These are phyloP conservation scores for Escarpia spicata DNA, from an alignment of 2,888 invertebrate genomes.

Conservation along the genomic window DNA sequence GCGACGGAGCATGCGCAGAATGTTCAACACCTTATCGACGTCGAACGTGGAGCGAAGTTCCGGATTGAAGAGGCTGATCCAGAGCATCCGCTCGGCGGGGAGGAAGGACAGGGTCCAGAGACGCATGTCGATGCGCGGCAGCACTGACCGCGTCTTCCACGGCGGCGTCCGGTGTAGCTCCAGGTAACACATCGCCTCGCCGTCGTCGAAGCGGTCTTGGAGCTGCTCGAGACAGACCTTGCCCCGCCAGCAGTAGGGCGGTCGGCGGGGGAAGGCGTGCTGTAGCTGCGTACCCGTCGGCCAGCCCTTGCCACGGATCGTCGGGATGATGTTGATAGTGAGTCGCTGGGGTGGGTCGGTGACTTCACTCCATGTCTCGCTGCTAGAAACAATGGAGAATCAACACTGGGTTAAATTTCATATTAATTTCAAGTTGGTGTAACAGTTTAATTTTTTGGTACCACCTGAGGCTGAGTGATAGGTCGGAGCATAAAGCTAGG, in stretches of 20 bases:
- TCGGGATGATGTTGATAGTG: background rate
- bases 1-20: conserved; percentile 18
- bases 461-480: too few species aligned
- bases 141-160: background rate
- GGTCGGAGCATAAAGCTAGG: too few species aligned
- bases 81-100: background rate
- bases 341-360: background rate
- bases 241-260: conserved; percentile 18
- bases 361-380: background rate
- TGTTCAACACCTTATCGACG: background rate
- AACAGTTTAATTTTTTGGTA: too few species aligned
- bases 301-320: conserved; percentile 8
- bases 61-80: background rate
- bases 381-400: background rate
- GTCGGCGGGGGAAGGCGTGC: conserved; percentile 21
- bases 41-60: background rate
- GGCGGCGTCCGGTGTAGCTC: background rate
- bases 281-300: conserved; percentile 23
- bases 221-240: conserved; percentile 6
- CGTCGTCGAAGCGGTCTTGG: background rate
- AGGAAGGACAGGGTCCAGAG: background rate
- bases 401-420: background rate
- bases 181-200: background rate
- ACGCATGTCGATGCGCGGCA: background rate
- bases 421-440: background rate